A percentile compares a stretch with the other conserved stretches of the same genome.
These are phyloP conservation scores for Sesamia inferens DNA, from an alignment of 2,888 invertebrate species.

Conservation along the genomic window DNA sequence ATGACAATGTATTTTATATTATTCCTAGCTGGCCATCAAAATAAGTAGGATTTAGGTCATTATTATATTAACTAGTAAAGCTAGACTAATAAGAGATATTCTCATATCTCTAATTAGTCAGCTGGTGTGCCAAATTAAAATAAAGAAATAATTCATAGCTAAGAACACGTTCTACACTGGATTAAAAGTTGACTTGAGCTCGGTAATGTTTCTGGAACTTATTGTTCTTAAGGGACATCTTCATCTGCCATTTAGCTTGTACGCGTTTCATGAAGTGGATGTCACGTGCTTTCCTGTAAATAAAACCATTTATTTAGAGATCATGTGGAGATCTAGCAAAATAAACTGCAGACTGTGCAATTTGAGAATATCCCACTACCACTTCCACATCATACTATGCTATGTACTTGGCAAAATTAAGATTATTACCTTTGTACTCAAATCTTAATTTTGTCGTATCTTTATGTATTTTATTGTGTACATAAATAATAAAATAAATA, in stretches of 20 bases:
- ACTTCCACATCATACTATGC: background rate
- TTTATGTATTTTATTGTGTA: too few species aligned
- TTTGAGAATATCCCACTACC: too few species aligned
- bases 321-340: background rate
- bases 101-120: background rate
- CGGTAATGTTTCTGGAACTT: slow-evolving; percentile 95
- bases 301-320: background rate
- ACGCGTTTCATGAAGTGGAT: slow-evolving; percentile 95
- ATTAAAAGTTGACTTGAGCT: slow-evolving; percentile 94
- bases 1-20: too few species aligned
- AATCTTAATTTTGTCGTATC: too few species aligned
- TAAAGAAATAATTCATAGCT: slow-evolving; percentile 23
- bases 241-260: slow-evolving; percentile 93
- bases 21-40: background rate
- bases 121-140: slow-evolving; percentile 27
- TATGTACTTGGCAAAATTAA: background rate
- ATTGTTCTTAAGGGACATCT: slow-evolving; percentile 94
- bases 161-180: slow-evolving; percentile 4
- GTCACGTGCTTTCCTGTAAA: slow-evolving; percentile 94
- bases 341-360: background rate
- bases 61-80: too few species aligned
- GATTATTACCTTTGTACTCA: too few species aligned
- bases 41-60: background rate
- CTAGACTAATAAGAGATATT: slow-evolving; percentile 1
- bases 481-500: too few species aligned